phyloP scores from a whole-genome alignment of 2,113 vertebrate species.

The Centropristis striata region DNA sequence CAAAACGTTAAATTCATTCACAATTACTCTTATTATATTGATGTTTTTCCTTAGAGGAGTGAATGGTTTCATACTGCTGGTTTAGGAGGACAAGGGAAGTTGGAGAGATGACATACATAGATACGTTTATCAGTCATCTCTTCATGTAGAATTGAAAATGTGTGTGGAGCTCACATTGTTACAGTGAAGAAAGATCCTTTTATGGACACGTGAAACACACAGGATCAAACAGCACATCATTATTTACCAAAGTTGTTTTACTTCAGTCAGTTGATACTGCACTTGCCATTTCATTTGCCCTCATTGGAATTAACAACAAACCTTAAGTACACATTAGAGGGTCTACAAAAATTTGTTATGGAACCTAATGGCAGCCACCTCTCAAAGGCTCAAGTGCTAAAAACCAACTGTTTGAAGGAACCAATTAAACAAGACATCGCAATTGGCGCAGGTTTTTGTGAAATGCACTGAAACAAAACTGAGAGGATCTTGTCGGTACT shows the following conservation, averaged over 20 bases:
- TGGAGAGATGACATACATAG: not conserved
- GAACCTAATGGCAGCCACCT: too few relatives aligned
- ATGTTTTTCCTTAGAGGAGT: conserved; percentile 16
- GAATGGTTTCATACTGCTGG: not conserved
- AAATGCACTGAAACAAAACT: too few relatives aligned
- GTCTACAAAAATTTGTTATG: too few relatives aligned
- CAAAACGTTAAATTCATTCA: conserved; percentile 31
- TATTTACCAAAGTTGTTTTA: conserved; percentile 11
- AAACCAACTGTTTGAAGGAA: too few relatives aligned
- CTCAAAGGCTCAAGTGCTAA: too few relatives aligned
- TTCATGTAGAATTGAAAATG: not conserved
- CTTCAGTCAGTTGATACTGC: conserved; percentile 38
- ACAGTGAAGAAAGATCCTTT: not conserved
- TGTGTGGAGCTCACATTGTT: not conserved
- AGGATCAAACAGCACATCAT: conserved; percentile 11
- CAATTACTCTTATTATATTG: not conserved
- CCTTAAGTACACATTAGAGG: too few relatives aligned
- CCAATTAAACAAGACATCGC: too few relatives aligned
- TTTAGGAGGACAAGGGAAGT: not conserved
- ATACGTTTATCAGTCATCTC: conserved; percentile 4
- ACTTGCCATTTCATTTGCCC: too few relatives aligned
- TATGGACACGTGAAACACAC: conserved; percentile 4
- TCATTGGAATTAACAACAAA: too few relatives aligned
- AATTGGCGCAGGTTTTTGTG: too few relatives aligned
- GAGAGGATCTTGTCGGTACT: too few relatives aligned